phyloP scores from a whole-genome alignment of 2,797 vertebrate genomes.

The Glyptemys insculpta region DNA sequence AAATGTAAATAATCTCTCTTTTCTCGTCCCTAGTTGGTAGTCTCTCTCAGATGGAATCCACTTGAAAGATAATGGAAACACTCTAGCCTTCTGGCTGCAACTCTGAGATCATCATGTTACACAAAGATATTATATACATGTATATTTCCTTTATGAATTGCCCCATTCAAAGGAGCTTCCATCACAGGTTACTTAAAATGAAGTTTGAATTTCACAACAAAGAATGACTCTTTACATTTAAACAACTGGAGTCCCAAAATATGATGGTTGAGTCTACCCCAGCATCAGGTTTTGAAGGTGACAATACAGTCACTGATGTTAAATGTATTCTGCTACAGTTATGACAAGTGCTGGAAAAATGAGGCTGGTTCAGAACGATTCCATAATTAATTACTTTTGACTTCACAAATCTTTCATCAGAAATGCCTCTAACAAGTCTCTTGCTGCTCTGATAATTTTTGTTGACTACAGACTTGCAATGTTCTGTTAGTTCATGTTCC shows the following conservation, averaged over 20 bases:
- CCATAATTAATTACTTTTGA: rapidly evolving
- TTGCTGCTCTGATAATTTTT: rapidly evolving
- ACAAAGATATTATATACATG: not conserved
- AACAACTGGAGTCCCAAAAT: not conserved
- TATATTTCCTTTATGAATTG: not conserved
- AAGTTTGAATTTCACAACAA: not conserved
- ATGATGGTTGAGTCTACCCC: not conserved
- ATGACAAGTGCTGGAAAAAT: rapidly evolving
- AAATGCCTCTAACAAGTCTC: not conserved
- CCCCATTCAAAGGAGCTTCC: not conserved
- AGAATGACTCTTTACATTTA: not conserved
- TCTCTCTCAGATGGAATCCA: not conserved
- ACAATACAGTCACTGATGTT: rapidly evolving
- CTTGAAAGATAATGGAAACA: not conserved
- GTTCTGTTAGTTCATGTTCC: not conserved
- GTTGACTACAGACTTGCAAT: not conserved
- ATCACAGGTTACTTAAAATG: not conserved
- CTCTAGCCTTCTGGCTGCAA: not conserved
- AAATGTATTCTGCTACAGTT: not conserved
- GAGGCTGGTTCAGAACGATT: not conserved
- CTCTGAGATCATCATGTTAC: not conserved
- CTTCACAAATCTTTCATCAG: not conserved
- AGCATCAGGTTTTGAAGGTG: not conserved
- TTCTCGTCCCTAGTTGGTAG: not conserved
- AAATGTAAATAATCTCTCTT: not conserved